Evolutionary conservation across 2,797 vertebrate genomes (phyloP), one percentile per base, ranked within the genome.

Genomic region (Scolopax rusticola): DNA sequence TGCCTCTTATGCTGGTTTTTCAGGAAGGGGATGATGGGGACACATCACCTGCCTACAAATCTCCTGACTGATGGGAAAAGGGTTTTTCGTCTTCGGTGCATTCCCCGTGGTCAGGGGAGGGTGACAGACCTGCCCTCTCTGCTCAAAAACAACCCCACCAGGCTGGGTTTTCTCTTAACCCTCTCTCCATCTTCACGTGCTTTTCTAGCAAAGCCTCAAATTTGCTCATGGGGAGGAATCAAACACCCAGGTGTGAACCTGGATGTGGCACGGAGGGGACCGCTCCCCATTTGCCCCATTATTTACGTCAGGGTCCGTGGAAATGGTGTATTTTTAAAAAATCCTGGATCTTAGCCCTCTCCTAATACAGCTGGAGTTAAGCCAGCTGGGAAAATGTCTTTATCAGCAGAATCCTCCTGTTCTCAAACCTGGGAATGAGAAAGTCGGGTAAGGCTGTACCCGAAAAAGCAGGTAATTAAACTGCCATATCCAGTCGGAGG

Each of bases 401-500:
- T 65, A 74, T 67, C 28, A 65, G 43, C 3, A 20, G 53, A 51
- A 86, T 40, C 40, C 32, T 76, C 40, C 81, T 15, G 10, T 24
- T 60, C 59, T 23, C n/a, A 43, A 43, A 21, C 15, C 8, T 5
- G 16, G 27, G 15, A 80, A 61, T 45, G 11, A 36, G n/a, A 20
- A 57, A 85, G 7, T 4, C 1, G 4, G 67, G 60, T 25, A 47
- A 68, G 1, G 27, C 0, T 1, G 60, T 8, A 9, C 32, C 25
- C 24, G 13, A 23, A 80, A 67, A 51, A 28, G 3, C 32, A 36
- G 36, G 33, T 21, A 36, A 57, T 48, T 15, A 32, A 51, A 79
- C 3, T 21, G 4, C 15, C 2, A 0, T 0, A n/a, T 0, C 2
- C 0, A 1, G 67, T 10, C 0, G 0, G 12, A 38, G 25, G 33